A percentile compares a stretch with the other conserved stretches of the same genome.
phyloP scores from a whole-genome alignment of 2,797 vertebrate genomes.

The Anguilla megastoma region DNA sequence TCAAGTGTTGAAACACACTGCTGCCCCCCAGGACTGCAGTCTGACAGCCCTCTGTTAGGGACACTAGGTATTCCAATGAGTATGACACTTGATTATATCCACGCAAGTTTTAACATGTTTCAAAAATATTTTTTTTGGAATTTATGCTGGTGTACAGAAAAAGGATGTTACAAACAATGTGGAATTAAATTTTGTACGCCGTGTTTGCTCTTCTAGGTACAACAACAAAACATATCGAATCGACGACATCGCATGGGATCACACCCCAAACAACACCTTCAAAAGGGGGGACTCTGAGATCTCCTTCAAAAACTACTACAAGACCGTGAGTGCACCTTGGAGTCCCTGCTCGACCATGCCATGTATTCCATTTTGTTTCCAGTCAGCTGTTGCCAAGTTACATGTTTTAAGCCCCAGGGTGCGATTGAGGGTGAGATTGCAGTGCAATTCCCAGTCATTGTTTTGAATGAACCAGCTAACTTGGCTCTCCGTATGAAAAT shows the following conservation, averaged over 20 bases:
- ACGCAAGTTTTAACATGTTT: not conserved
- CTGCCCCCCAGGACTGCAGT: not conserved
- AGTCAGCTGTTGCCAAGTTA: not conserved
- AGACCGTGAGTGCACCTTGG: constrained; percentile 66
- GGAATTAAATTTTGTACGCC: not conserved
- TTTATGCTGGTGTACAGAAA: not conserved
- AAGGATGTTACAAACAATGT: not conserved
- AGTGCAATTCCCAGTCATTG: not conserved
- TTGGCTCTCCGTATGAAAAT: not conserved
- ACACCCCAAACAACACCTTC: constrained; percentile 83
- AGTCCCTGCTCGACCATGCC: not conserved
- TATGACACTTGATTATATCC: not conserved
- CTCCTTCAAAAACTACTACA: constrained; percentile 85
- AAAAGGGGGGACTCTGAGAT: constrained; percentile 80
- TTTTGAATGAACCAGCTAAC: not conserved
- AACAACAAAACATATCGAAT: constrained; percentile 95
- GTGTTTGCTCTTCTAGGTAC: constrained; percentile 71
- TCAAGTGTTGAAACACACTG: not conserved
- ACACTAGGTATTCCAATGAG: not conserved
- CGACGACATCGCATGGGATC: constrained; percentile 94
- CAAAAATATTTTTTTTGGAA: not conserved
- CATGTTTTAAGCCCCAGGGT: not conserved
- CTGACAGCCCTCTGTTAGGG: not conserved
- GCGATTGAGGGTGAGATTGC: not conserved
- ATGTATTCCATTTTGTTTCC: not conserved